Percentiles rank a stretch among this genome's conserved stretches.
phyloP scores from a whole-genome alignment of 64 coral and sea anemone species.

The Dendrophyllia cribrosa region DNA sequence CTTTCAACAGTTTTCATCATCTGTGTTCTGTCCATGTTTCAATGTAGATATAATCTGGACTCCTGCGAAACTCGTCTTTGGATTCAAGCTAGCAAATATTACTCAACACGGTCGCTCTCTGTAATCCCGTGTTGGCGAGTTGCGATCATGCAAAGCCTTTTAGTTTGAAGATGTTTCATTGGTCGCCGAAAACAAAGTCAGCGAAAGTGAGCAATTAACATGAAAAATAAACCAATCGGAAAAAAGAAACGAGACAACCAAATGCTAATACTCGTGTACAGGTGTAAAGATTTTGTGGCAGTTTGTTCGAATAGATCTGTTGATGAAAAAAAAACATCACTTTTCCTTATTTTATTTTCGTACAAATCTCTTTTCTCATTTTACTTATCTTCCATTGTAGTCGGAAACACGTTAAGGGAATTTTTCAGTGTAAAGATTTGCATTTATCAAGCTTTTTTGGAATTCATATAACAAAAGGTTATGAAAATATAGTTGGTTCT shows the following conservation, averaged over 20 bases:
- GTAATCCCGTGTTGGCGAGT: not conserved
- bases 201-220: slow-evolving; percentile 55
- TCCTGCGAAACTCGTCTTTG: not conserved
- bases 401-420: not conserved
- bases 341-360: not conserved
- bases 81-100: slow-evolving; percentile 7
- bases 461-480: not conserved
- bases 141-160: slow-evolving; percentile 38
- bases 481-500: not conserved
- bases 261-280: slow-evolving; percentile 17
- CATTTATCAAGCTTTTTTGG: not conserved
- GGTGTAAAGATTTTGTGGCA: not conserved
- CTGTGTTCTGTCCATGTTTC: slow-evolving; percentile 88
- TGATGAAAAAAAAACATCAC: not conserved
- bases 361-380: not conserved
- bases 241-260: not conserved
- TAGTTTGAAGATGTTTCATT: not conserved
- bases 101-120: slow-evolving; percentile 3
- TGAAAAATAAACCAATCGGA: slow-evolving; percentile 36
- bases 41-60: not conserved
- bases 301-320: not conserved
- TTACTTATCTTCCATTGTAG: too few species aligned
- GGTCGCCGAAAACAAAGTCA: slow-evolving; percentile 7
- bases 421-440: not conserved
- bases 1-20: slow-evolving; percentile 93